Conservation (phyloP, 2,888 invertebrate species). For the Yponomeuta plumbellus region DNA sequence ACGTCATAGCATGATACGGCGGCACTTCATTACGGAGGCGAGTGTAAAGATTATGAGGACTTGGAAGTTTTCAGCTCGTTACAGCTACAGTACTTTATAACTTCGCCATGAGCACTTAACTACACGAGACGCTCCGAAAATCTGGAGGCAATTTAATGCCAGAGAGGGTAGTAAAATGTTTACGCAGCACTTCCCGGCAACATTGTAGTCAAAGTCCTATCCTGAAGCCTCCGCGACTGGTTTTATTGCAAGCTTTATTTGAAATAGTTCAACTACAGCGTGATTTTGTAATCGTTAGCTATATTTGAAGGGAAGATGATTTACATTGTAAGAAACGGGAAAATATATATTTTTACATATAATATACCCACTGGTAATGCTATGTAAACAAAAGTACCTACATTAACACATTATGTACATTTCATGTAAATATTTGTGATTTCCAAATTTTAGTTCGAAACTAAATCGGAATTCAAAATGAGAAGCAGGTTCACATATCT, state of each 20-base stretch:
- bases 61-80: slow-evolving; percentile 1
- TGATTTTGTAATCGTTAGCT: background rate
- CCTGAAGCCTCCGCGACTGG: background rate
- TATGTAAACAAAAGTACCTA: no score
- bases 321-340: no score
- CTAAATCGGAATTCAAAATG: no score
- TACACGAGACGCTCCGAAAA: slow-evolving; percentile 1
- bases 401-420: no score
- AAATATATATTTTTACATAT: no score
- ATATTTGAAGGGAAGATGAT: background rate
- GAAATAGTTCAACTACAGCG: background rate
- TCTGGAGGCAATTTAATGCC: slow-evolving; percentile 2
- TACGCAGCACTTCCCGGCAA: background rate
- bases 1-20: background rate
- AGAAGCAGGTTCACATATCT: no score
- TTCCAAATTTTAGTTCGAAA: no score
- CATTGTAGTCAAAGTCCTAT: slow-evolving; percentile 4
- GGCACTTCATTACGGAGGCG: background rate
- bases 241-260: background rate
- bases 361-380: no score
- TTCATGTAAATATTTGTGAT: no score
- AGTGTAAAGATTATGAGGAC: background rate
- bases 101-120: background rate
- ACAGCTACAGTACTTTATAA: background rate
- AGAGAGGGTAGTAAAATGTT: slow-evolving; percentile 4